These are phyloP conservation scores for Pseudocheirus occidentalis DNA, from an alignment of 2,797 vertebrate genomes.

Conservation along the genomic window DNA sequence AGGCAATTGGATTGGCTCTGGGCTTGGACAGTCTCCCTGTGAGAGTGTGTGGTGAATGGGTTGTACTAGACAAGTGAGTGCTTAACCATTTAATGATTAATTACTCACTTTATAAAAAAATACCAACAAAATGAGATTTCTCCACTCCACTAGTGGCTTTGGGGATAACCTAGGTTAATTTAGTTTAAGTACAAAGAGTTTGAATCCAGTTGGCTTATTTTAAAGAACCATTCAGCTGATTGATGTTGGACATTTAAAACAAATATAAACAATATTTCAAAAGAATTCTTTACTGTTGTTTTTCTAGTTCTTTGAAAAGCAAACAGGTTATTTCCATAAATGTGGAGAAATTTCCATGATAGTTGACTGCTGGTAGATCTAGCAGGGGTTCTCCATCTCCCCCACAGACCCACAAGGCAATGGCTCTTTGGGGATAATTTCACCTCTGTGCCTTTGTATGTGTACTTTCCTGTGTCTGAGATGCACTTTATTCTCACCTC, in stretches of 20 bases:
- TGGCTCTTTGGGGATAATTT: background rate
- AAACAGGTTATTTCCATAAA: slow-evolving; percentile 39
- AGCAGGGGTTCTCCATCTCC: rapidly evolving
- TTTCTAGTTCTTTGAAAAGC: background rate
- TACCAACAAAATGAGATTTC: background rate
- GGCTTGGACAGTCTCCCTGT: slow-evolving; percentile 52
- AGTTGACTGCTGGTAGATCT: background rate
- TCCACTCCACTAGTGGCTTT: background rate
- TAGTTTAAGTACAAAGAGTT: too few species aligned
- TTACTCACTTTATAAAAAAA: background rate
- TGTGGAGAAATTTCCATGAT: background rate
- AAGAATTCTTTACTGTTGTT: slow-evolving; percentile 5
- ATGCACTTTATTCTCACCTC: background rate
- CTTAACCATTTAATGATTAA: slow-evolving; percentile 20
- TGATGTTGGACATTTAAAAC: slow-evolving; percentile 9
- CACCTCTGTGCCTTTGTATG: background rate
- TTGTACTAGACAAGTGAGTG: slow-evolving; percentile 16
- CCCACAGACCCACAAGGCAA: background rate
- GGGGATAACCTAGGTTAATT: background rate
- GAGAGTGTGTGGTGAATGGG: slow-evolving; percentile 47
- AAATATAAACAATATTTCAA: background rate
- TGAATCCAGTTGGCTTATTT: background rate
- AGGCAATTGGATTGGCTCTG: slow-evolving; percentile 57
- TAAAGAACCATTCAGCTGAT: slow-evolving; percentile 15
- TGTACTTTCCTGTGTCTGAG: background rate